A percentile compares a stretch with the other conserved stretches of the same genome.
These are phyloP conservation scores for Intellagama lesueurii DNA, from an alignment of 2,797 vertebrate genomes.

Conservation along the genomic window DNA sequence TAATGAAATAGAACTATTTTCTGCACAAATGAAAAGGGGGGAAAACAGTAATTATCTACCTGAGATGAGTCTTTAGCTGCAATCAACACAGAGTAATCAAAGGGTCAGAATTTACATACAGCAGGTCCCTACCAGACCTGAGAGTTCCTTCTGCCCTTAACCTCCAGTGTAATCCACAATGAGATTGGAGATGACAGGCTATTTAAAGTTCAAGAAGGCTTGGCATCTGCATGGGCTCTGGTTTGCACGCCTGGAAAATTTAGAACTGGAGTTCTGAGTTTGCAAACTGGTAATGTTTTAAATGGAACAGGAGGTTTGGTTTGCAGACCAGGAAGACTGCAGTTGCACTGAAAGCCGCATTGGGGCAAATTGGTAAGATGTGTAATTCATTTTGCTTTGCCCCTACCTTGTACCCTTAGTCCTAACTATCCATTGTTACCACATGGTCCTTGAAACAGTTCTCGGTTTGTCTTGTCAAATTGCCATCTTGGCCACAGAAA, in stretches of 20 bases:
- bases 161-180: no score
- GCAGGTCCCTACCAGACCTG: no score
- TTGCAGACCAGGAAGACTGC: neutral
- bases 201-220: neutral
- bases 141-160: no score
- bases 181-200: no score
- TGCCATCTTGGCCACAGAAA: neutral
- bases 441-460: neutral
- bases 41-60: neutral
- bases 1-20: neutral
- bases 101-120: neutral
- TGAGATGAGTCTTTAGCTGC: no score
- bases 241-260: neutral
- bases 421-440: neutral
- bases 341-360: neutral
- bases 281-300: neutral
- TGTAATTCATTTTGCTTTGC: neutral
- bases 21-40: neutral
- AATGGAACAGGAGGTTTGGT: neutral
- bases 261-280: neutral
- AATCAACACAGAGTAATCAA: neutral
- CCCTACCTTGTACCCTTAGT: neutral
- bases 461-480: neutral
- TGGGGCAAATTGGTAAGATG: neutral
- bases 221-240: neutral